Evolutionary conservation across 2,888 invertebrate species (phyloP).

Genomic region (Tuberolachnus salignus): DNA sequence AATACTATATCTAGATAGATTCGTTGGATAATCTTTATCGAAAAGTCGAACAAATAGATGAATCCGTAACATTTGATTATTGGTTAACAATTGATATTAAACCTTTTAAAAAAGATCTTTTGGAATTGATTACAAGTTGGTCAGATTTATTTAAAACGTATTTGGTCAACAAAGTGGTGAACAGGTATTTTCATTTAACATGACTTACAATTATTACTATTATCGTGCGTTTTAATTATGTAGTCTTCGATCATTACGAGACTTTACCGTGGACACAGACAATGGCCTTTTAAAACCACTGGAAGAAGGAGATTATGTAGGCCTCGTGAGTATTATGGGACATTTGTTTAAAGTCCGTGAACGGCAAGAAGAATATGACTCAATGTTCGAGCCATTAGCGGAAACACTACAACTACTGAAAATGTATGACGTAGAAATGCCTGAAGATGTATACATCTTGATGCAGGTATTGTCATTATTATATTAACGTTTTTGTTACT

Average conservation of each 20-base stretch:
- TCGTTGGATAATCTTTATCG: constrained; percentile 79
- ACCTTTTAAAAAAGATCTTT: constrained; percentile 80
- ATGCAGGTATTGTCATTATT: constrained; percentile 67
- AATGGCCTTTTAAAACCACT: constrained; percentile 75
- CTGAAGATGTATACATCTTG: constrained; percentile 74
- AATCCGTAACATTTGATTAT: constrained; percentile 72
- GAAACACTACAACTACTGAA: constrained; percentile 84
- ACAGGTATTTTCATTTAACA: constrained; percentile 65
- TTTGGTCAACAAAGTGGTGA: constrained; percentile 79
- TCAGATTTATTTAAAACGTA: constrained; percentile 85
- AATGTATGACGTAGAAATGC: constrained; percentile 85
- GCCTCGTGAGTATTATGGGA: constrained; percentile 81
- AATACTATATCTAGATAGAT: constrained; percentile 70
- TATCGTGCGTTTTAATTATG: constrained; percentile 29
- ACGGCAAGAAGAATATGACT: constrained; percentile 77
- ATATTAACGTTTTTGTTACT: not conserved
- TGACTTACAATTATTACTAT: not conserved
- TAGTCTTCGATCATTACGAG: constrained; percentile 77
- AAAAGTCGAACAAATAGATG: constrained; percentile 73
- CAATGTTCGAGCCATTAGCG: constrained; percentile 87
- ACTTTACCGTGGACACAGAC: constrained; percentile 78
- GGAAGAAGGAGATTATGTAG: constrained; percentile 84
- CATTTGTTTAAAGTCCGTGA: constrained; percentile 81
- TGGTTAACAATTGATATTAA: constrained; percentile 82
- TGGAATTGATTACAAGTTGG: constrained; percentile 87